Base-by-base conservation (phyloP, 2,113 vertebrate species). In the Labeo catla region DNA sequence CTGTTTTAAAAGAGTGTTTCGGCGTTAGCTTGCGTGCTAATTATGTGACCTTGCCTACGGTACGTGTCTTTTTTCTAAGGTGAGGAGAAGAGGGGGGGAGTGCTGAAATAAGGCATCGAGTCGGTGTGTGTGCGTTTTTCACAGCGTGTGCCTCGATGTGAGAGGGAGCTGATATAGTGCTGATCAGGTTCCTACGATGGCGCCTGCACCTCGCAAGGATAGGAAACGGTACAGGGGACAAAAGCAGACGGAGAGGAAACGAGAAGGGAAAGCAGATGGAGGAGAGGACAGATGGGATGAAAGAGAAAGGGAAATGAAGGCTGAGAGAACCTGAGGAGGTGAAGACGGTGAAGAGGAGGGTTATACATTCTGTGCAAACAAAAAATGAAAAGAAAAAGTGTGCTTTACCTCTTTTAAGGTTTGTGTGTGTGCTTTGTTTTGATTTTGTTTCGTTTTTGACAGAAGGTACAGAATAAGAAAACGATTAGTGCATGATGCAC, bases 141-240 rank as follows among this genome's bases (percentile, higher is more conserved):
- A 83, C 81, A 83, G 81, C 39, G 49, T 82, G 63, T 70, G 81
- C 28, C 81, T 83, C 47, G 16, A 11, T 49, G 65, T 83, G 81
- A 83, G 81, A 68, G 81, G 73, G 84, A 88, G 84, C 72, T 85
- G 84, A 82, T 66, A 83, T 63, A 66, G 81, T 76, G 63, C 78
- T 81, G 84, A 77, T 88, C 79, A 82, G 66, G 66, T 77, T 88
- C 70, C 79, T 36, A 54, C n/a, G n/a, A 47, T 72, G 70, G 65
- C 36, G 76, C 77, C 83, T 86, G 16, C 19, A 63, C 76, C 34
- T 78, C 70, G 13, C 68, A 73, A 84, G 66, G 50, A 84, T 84
- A 82, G 87, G 79, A 88, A 86, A 83, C 23, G 36, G 84, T 16
- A 78, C 81, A 73, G 68, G 57, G 81, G 81, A 59, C 83, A 81